phyloP scores from a whole-genome alignment of 1,140 invertebrate genomes.

The Oedothorax gibbosus region DNA sequence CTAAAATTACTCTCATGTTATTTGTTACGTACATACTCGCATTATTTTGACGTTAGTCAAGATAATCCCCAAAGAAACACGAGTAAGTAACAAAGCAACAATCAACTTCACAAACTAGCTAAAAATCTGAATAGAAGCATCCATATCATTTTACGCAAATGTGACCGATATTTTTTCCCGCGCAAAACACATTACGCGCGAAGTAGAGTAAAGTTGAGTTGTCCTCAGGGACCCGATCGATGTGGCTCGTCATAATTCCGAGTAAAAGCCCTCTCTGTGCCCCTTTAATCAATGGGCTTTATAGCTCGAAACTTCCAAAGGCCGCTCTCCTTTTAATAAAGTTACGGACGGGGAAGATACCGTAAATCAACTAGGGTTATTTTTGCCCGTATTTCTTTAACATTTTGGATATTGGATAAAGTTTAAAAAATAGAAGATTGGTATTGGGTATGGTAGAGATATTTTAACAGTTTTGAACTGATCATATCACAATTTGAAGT shows the following conservation, averaged over 20 bases:
- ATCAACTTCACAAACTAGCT: not conserved
- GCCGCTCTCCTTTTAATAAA: constrained; percentile 26
- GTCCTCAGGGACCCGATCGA: constrained; percentile 19
- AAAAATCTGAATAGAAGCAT: constrained; percentile 4
- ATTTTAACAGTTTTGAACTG: too few relatives aligned
- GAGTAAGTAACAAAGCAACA: too few relatives aligned
- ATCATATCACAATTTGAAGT: too few relatives aligned
- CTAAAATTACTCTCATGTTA: too few relatives aligned
- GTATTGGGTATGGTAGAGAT: too few relatives aligned
- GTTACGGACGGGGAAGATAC: constrained; percentile 6
- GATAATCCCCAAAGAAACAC: too few relatives aligned
- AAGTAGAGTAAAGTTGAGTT: constrained; percentile 36
- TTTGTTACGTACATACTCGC: too few relatives aligned
- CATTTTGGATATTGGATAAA: too few relatives aligned
- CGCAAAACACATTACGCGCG: constrained; percentile 4
- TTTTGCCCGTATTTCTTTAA: not conserved
- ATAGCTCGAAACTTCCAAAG: constrained; percentile 28
- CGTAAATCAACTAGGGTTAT: constrained; percentile 18
- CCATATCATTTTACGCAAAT: constrained; percentile 34
- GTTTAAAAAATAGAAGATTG: too few relatives aligned
- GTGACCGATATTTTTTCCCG: constrained; percentile 6
- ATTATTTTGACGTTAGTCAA: too few relatives aligned
- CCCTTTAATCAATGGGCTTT: constrained; percentile 43
- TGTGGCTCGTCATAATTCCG: constrained; percentile 27
- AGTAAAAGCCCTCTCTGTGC: constrained; percentile 6